phyloP scores from a whole-genome alignment of 2,113 vertebrate species.

The Festucalex cinctus region DNA sequence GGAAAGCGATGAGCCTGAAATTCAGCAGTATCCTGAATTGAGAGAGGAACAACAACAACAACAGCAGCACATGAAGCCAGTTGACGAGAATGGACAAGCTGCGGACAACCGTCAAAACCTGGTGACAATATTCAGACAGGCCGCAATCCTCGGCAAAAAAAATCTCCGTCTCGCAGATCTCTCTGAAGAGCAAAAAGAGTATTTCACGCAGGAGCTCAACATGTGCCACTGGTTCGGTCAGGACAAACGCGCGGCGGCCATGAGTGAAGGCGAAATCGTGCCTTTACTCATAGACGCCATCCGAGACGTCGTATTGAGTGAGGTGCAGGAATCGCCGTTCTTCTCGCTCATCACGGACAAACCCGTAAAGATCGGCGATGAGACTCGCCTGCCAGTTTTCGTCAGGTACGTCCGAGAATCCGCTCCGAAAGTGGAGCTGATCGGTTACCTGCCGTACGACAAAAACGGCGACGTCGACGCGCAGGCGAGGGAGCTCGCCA shows the following conservation, averaged over 20 bases:
- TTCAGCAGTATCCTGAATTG: conserved; percentile 32
- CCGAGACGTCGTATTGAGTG: conserved; percentile 81
- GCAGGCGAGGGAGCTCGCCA: conserved; percentile 81
- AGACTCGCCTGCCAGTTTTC: conserved; percentile 83
- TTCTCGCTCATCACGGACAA: conserved; percentile 90
- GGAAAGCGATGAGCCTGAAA: conserved; percentile 38
- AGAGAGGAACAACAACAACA: conserved; percentile 43
- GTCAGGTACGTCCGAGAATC: conserved; percentile 86
- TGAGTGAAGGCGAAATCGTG: conserved; percentile 75
- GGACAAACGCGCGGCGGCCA: conserved; percentile 24
- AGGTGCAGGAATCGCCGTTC: conserved; percentile 88
- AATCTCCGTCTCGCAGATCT: conserved; percentile 54
- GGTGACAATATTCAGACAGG: conserved; percentile 62
- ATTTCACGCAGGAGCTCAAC: conserved; percentile 63
- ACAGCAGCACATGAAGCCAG: conserved; percentile 37
- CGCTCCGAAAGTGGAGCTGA: conserved; percentile 85
- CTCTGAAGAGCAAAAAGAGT: conserved; percentile 58
- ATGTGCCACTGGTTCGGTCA: conserved; percentile 69
- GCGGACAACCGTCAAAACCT: conserved; percentile 65
- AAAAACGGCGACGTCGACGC: conserved; percentile 68
- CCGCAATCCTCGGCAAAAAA: conserved; percentile 62
- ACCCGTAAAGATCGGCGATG: conserved; percentile 78
- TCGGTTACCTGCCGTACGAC: conserved; percentile 86
- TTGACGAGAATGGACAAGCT: conserved; percentile 65
- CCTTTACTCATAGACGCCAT: conserved; percentile 82